Base-by-base conservation (phyloP, 2,888 invertebrate genomes). In the Uropetala carovei region DNA sequence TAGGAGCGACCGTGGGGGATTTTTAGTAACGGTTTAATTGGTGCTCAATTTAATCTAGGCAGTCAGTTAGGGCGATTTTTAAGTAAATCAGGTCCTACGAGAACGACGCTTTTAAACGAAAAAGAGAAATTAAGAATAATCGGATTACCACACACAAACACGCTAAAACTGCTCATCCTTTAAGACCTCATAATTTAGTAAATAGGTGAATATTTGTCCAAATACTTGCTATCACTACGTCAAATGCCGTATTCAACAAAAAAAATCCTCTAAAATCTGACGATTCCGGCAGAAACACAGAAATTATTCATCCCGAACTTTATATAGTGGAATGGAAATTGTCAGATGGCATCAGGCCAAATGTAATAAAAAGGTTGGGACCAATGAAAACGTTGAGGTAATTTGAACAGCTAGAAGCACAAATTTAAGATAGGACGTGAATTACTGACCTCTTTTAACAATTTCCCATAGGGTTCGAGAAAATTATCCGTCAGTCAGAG, bases 311-410 rank as follows among this genome's bases (percentile, higher is more conserved):
- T 75, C 75, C 75, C 13, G 27, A 43, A 43, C 43, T 3, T 3
- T 43, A 43, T 27, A 27, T 27, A 22, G 27, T 27, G 22, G 75
- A 27, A 75, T 13, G 27, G 75, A 75, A 8, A 27, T n/a, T 27
- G 75, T 10, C 11, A 75, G n/a, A 14, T 75, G 75, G 22, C 68
- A 68, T 68, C 22, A n/a, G 68, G n/a, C n/a, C 7, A 27, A 75
- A 9, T 13, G 27, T 75, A 27, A 27, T 75, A 27, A 27, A 13
- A 75, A 75, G 43, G 89, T 64, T 89, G 89, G 89, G 89, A 89
- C 68, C 89, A 89, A 89, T 89, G n/a, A 4, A 13, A 30, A 18
- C 22, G 8, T n/a, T 30, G 86, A 22, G n/a, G 30, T n/a, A 43
- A 64, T 43, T 43, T 18, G 83, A 56, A 43, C 64, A 43, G 13